Conservation (phyloP, 2,113 vertebrate genomes). For the Madoqua kirkii region DNA sequence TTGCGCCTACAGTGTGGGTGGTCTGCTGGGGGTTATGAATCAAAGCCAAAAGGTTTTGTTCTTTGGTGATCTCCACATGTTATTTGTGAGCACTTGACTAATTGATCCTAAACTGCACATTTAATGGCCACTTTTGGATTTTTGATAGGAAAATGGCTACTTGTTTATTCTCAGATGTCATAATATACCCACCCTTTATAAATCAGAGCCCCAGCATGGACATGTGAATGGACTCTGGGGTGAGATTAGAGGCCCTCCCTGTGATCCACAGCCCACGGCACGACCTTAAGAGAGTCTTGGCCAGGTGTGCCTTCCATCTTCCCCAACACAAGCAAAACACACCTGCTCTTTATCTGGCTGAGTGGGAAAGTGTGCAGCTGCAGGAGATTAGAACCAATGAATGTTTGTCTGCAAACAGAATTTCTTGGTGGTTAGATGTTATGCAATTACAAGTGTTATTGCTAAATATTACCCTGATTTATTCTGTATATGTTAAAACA, state of each 20-base stretch:
- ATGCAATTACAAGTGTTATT: conserved; percentile 8
- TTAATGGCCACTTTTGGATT: not conserved
- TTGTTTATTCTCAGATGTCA: conserved; percentile 45
- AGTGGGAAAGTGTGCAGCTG: conserved; percentile 33
- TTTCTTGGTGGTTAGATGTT: conserved; percentile 26
- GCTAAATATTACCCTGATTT: conserved; percentile 36
- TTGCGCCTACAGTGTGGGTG: conserved; percentile 37
- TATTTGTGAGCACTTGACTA: conserved; percentile 37
- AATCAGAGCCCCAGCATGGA: not conserved
- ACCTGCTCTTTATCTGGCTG: conserved; percentile 45
- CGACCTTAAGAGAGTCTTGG: not conserved
- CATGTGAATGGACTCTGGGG: not conserved
- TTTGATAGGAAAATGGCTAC: conserved; percentile 53
- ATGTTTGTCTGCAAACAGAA: conserved; percentile 17
- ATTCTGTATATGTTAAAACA: conserved; percentile 7
- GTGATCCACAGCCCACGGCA: not conserved
- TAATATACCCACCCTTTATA: conserved; percentile 38
- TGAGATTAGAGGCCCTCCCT: not conserved
- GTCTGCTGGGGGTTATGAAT: conserved; percentile 38
- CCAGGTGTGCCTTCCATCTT: not conserved
- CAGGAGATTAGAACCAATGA: conserved; percentile 22
- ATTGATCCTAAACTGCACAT: not conserved
- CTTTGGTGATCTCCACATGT: not conserved
- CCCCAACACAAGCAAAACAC: conserved; percentile 7
- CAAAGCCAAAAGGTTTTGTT: conserved; percentile 30